Evolutionary conservation across 2,797 vertebrate genomes (phyloP), one percentile per base, ranked within the genome.

Genomic region (Sciurus carolinensis): DNA sequence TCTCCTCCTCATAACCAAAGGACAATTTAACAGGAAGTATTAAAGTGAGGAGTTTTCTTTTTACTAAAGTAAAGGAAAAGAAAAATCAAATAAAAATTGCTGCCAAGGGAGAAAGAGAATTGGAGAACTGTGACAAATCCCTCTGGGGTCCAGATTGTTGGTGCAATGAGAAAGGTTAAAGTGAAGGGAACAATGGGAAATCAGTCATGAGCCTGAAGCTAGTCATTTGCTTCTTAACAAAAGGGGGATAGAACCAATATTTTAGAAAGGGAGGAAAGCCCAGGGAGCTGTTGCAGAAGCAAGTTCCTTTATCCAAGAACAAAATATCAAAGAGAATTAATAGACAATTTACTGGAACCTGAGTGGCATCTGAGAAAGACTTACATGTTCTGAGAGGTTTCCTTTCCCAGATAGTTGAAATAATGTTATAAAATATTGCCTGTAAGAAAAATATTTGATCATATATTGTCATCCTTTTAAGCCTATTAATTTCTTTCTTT

Each of bases 31-130:
- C 95, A 96, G 47, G 64, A 96, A 97, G 83, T 57, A 82, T 96
- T 92, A 92, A 95, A 94, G 44, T 90, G 75, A 66, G 36, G 91
- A 76, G 52, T 89, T 90, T 91, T 95, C 97, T 96, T 87, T 94
- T 91, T 82, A 96, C 94, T 66, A 97, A 96, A 95, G 86, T 91
- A 94, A 90, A 90, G 73, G 44, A 92, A 95, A 94, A 79, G 91
- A 93, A 95, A 97, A 97, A 96, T 87, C 91, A 97, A 95, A 96
- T 96, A 96, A 95, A 95, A 97, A 90, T 93, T 97, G 85, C 91
- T 96, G 77, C 95, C 28, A 64, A 84, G 77, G 57, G 94, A 94
- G 90, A 97, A 96, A 95, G 92, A 66, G 80, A 92, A 97, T 92
- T 97, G 96, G 94, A 96, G 79, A 96, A 96, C 59, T 87, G 64